phyloP scores from a whole-genome alignment of 1,140 invertebrate species.

The Tyrophagus putrescentiae region DNA sequence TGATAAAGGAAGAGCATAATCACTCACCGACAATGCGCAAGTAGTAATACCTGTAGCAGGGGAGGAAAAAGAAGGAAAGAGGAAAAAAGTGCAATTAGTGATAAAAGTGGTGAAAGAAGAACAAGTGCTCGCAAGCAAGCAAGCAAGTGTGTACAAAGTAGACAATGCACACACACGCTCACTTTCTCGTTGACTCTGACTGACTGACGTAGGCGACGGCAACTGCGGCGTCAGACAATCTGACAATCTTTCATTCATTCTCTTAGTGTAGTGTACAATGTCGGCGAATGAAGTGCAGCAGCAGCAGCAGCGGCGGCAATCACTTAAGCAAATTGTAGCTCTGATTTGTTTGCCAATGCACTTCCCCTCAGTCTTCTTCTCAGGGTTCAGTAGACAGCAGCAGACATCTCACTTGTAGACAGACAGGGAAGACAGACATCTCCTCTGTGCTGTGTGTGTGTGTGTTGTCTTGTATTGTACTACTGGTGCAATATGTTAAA shows the following conservation, averaged over 20 bases:
- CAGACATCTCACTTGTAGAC: no score
- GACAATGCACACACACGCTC: background rate
- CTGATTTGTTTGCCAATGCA: no score
- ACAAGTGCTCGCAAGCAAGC: background rate
- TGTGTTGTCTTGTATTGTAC: no score
- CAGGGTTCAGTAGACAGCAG: no score
- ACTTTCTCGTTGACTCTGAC: no score
- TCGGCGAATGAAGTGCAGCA: background rate
- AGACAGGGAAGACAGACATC: background rate
- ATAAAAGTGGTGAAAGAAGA: background rate
- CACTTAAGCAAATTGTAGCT: constrained; percentile 16
- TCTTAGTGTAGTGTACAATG: background rate
- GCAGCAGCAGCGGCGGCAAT: background rate
- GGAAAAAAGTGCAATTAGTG: background rate
- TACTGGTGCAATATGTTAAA: constrained; percentile 12
- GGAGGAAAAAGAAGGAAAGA: background rate
- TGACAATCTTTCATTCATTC: background rate
- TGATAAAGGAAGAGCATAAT: background rate
- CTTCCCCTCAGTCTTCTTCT: no score
- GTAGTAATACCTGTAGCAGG: constrained; percentile 16
- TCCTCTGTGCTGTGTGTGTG: background rate
- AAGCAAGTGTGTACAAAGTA: background rate
- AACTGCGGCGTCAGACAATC: background rate
- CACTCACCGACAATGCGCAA: constrained; percentile 43
- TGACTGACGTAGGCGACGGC: background rate